phyloP scores from a whole-genome alignment of 2,888 invertebrate genomes.

The Opisthograptis luteolata region DNA sequence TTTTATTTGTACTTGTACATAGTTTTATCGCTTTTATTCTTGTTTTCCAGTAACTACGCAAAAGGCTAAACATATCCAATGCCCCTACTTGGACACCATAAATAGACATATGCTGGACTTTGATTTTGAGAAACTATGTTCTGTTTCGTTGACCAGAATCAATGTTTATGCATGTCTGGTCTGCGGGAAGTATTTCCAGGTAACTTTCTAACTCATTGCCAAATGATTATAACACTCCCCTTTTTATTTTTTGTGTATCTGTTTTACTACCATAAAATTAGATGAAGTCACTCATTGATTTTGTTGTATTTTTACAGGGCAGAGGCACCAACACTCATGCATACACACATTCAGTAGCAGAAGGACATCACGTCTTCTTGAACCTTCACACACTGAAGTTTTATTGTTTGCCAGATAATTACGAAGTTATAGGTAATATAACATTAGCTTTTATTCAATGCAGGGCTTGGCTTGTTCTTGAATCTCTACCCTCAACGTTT shows the following conservation, averaged over 20 bases:
- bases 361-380: constrained; percentile 98
- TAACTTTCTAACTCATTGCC: constrained; percentile 38
- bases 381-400: constrained; percentile 98
- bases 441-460: not conserved
- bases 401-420: constrained; percentile 99
- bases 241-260: too few species aligned
- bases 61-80: constrained; percentile 84
- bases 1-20: not conserved
- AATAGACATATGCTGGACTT: constrained; percentile 98
- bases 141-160: constrained; percentile 98
- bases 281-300: not conserved
- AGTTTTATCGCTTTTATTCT: not conserved
- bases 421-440: constrained; percentile 96
- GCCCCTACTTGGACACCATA: constrained; percentile 99
- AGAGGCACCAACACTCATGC: constrained; percentile 99
- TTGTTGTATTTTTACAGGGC: constrained; percentile 83
- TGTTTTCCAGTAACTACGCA: constrained; percentile 54
- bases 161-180: constrained; percentile 99
- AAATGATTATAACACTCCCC: not conserved
- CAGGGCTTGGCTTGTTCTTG: too few species aligned
- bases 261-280: not conserved
- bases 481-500: too few species aligned
- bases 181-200: constrained; percentile 98
- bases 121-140: constrained; percentile 99
- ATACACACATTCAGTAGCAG: constrained; percentile 99